Percentiles rank a stretch among this genome's conserved stretches.
Conservation (phyloP, 2,888 invertebrate species). For the Cyrtodaria siliqua region DNA sequence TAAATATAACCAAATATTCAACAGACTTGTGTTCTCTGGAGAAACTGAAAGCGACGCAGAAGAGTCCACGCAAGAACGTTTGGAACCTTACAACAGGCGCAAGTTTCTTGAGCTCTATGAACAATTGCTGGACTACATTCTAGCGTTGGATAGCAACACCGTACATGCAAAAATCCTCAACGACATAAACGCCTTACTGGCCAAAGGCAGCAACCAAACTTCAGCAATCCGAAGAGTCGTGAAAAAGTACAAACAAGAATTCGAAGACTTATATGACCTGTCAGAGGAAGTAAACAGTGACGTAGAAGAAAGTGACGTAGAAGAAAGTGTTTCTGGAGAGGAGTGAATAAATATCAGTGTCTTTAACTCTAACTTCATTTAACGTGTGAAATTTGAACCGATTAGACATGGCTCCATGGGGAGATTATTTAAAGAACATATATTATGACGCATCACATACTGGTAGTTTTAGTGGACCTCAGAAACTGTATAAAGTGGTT, state of each 20-base stretch:
- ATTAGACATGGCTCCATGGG: neutral
- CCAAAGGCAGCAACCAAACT: neutral
- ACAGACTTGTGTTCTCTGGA: constrained; percentile 14
- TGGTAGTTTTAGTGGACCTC: too few species aligned
- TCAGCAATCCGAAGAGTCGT: constrained; percentile 8
- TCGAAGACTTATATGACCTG: constrained; percentile 16
- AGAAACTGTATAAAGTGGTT: too few species aligned
- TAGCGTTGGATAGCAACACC: constrained; percentile 3
- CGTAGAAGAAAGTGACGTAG: constrained; percentile 1
- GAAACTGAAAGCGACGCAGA: constrained; percentile 11
- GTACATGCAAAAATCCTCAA: constrained; percentile 8
- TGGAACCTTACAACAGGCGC: constrained; percentile 16
- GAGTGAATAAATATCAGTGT: too few species aligned
- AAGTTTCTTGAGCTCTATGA: constrained; percentile 10
- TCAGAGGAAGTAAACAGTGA: neutral
- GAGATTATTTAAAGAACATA: too few species aligned
- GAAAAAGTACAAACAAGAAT: neutral
- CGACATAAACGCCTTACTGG: constrained; percentile 1
- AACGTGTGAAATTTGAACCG: too few species aligned
- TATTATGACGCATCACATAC: too few species aligned
- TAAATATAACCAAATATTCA: constrained; percentile 12
- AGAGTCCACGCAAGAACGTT: constrained; percentile 20
- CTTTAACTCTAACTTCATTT: too few species aligned
- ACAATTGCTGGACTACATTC: constrained; percentile 14
- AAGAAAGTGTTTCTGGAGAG: too few species aligned